Conservation (phyloP, 37 sponge, comb jelly and placozoan genomes). For the Geodia barretti region DNA sequence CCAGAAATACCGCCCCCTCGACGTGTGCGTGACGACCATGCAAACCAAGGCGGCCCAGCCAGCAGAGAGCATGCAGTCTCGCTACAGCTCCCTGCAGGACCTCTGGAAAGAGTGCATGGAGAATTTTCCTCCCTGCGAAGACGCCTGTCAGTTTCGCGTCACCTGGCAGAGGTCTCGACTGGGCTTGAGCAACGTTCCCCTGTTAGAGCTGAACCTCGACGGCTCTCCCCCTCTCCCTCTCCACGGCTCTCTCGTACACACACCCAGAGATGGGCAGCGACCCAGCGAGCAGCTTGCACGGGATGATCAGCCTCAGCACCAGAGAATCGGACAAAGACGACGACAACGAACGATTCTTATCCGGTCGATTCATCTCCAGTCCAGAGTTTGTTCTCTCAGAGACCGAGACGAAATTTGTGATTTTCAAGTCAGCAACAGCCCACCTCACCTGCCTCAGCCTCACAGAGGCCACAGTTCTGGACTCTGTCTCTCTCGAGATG, state of each 20-base stretch:
- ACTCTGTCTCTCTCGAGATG: too few relatives aligned
- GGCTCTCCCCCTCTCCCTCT: slow-evolving; percentile 1
- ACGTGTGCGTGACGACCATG: background rate
- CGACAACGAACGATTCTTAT: background rate
- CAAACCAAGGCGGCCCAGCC: background rate
- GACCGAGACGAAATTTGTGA: background rate
- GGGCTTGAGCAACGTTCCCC: background rate
- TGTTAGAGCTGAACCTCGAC: background rate
- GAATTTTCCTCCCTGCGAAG: background rate
- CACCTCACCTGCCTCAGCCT: background rate
- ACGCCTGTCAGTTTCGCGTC: background rate
- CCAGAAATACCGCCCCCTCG: background rate
- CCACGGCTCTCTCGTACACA: background rate
- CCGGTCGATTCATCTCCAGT: background rate
- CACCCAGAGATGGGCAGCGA: background rate
- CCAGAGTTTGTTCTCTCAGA: background rate
- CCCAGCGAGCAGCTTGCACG: background rate
- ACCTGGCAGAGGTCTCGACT: background rate
- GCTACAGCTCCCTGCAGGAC: background rate
- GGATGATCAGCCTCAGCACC: background rate
- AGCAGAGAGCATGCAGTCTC: background rate
- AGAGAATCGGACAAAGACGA: background rate
- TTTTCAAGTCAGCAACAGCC: background rate
- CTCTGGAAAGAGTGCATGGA: slow-evolving; percentile 3
- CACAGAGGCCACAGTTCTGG: background rate